Evolutionary conservation across 2,113 vertebrate species (phyloP).

Genomic region (Passer montanus): DNA sequence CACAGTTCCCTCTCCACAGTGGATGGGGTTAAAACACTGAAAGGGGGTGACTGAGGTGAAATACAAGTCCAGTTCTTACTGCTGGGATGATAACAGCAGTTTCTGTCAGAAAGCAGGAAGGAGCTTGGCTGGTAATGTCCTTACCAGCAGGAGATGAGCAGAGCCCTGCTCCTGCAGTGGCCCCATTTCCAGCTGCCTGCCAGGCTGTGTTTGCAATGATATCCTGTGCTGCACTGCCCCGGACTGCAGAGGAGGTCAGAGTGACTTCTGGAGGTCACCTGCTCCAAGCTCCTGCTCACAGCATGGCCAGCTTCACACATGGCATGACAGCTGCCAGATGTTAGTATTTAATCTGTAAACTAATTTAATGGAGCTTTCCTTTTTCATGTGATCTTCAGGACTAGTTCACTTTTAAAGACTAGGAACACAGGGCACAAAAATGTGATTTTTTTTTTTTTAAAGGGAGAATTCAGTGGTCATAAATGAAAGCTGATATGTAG

Average conservation of each 20-base stretch:
- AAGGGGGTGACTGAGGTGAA: not conserved
- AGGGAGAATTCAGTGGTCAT: not conserved
- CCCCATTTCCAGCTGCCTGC: not conserved
- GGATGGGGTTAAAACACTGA: not conserved
- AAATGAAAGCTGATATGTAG: not conserved
- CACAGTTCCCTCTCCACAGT: not conserved
- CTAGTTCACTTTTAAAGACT: not conserved
- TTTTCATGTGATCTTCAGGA: not conserved
- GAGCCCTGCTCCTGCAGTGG: not conserved
- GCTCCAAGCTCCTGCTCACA: not conserved
- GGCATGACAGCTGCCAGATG: fast-evolving
- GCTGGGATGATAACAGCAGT: not conserved
- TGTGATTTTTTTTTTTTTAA: not conserved
- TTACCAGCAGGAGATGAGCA: not conserved
- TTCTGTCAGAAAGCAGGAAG: not conserved
- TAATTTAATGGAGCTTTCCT: not conserved
- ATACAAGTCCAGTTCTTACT: fast-evolving
- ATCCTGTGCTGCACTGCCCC: not conserved
- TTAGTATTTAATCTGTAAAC: not conserved
- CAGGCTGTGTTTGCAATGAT: not conserved
- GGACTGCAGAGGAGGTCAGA: not conserved
- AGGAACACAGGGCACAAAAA: not conserved
- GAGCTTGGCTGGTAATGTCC: not conserved
- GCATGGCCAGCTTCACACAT: not conserved
- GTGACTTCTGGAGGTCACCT: not conserved